phyloP scores from a whole-genome alignment of 2,888 invertebrate genomes.

The Blomia tropicalis region DNA sequence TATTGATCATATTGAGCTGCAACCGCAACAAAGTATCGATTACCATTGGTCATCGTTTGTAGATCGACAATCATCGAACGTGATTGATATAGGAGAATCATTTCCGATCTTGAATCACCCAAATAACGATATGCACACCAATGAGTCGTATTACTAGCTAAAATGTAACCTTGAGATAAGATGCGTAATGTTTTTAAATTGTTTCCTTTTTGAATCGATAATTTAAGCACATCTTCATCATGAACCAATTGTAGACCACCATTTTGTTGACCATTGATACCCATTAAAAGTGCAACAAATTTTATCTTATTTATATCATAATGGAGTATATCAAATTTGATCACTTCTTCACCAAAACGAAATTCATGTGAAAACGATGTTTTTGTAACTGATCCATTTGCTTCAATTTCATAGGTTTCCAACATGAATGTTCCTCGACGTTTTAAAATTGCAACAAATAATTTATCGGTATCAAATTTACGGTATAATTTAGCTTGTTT shows the following conservation, averaged over 20 bases:
- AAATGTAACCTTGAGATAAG: not conserved
- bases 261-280: not conserved
- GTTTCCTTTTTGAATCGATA: not conserved
- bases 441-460: not conserved
- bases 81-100: not conserved
- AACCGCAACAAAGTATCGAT: not conserved
- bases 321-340: not conserved
- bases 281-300: not conserved
- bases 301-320: not conserved
- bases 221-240: not conserved
- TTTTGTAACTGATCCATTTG: not conserved
- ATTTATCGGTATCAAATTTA: not conserved
- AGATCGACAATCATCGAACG: not conserved
- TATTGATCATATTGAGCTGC: constrained; percentile 1
- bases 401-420: not conserved
- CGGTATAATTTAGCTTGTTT: constrained; percentile 3
- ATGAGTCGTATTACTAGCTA: not conserved
- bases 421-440: not conserved
- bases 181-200: not conserved
- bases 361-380: not conserved
- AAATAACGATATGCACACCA: not conserved
- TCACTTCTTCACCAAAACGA: not conserved
- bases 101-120: not conserved
- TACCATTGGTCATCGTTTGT: not conserved
- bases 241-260: not conserved